phyloP scores from a whole-genome alignment of 2,797 vertebrate genomes.

The Phoxinus dragarum region DNA sequence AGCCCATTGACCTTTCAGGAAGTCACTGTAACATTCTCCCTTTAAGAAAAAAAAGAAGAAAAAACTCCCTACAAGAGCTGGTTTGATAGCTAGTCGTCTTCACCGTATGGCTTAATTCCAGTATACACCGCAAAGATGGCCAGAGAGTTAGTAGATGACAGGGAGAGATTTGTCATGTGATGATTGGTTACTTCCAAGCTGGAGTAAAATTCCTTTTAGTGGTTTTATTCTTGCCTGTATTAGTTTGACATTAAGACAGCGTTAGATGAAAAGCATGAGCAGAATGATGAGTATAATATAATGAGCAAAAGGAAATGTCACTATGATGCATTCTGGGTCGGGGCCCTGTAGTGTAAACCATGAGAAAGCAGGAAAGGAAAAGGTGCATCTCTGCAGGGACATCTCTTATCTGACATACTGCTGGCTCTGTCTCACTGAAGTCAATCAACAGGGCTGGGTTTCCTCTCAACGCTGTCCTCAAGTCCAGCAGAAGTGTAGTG shows the following conservation, averaged over 20 bases:
- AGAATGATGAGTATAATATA: conserved; percentile 11
- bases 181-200: background rate
- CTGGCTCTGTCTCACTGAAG: background rate
- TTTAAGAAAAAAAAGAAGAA: background rate
- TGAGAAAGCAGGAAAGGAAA: conserved; percentile 1
- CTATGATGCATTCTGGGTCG: background rate
- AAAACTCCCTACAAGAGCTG: conserved; percentile 11
- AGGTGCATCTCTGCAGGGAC: background rate
- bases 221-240: background rate
- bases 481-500: conserved; percentile 1
- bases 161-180: background rate
- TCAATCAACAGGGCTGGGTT: background rate
- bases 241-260: conserved; percentile 6
- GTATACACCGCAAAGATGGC: conserved; percentile 4
- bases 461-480: conserved; percentile 14
- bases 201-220: conserved; percentile 6
- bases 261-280: background rate
- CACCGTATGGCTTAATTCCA: conserved; percentile 61
- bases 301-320: conserved; percentile 12
- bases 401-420: conserved; percentile 18
- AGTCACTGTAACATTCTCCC: background rate
- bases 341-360: conserved; percentile 14
- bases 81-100: conserved; percentile 29
- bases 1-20: background rate
- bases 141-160: conserved; percentile 7